Base-by-base conservation (phyloP, 92 coral and sea anemone genomes). In the Palythoa heliodiscus region DNA sequence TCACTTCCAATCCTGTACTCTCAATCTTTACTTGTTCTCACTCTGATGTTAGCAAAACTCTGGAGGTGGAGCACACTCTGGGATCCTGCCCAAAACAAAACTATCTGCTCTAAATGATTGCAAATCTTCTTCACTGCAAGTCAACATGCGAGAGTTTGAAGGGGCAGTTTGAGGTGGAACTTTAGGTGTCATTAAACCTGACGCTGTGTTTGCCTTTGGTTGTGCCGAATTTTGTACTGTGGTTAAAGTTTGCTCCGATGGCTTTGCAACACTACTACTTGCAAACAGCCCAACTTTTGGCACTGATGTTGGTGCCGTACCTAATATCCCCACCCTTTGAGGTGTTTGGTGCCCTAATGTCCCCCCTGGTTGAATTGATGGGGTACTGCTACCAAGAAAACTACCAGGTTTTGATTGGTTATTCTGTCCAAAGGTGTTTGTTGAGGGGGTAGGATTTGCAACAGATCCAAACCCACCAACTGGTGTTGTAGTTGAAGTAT, bases 51-150 rank as follows among this genome's bases (percentile, higher is more conserved):
- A 82, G 76, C 98, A 96, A 1, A 96, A 82, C 66, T 96, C 96
- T 55, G 92, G 91, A 1, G 98, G 98, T 3, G 98, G 98, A 5
- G 98, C 95, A 71, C 95, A 94, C 75, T 96, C 98, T 1, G 98
- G 98, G 80, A 96, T 94, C 52, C 88, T 89, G 14, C 98, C 98
- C 73, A 96, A 80, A 47, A 91, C 89, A 96, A 96, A 96, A 71
- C 90, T 88, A 66, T 92, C 96, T 7, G 94, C 98, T 82, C 75
- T 94, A 53, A 94, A 96, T 17, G 98, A 98, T 72, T 86, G 90
- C 84, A 96, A 58, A 88, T 94, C 98, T 80, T 92, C 89, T 53
- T 94, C 94, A 29, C 95, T 91, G 84, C 93, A 94, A 39, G 57
- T 84, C 78, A 87, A 43, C 37, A 60, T 19, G 23, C 63, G 75